Percentiles rank a stretch among this genome's conserved stretches.
phyloP scores from a whole-genome alignment of 2,797 vertebrate genomes.

The Micropoecilia bifurca region DNA sequence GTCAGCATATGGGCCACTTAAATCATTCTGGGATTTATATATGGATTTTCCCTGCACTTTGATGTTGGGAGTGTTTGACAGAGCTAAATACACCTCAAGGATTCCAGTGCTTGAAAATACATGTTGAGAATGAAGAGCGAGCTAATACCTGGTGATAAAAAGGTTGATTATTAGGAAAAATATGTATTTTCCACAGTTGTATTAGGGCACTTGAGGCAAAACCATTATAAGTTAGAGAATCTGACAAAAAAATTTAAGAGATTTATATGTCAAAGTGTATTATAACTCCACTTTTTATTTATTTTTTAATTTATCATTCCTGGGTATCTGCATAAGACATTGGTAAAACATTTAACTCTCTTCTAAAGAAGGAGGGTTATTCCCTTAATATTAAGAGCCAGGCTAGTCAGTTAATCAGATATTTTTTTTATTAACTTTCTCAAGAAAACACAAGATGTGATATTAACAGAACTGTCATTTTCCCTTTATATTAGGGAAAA shows the following conservation, averaged over 20 bases:
- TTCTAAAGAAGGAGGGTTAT: not conserved
- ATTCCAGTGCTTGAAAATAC: constrained; percentile 23
- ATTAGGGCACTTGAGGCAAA: not conserved
- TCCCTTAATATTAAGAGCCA: not conserved
- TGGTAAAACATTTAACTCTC: not conserved
- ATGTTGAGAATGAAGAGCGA: constrained; percentile 18
- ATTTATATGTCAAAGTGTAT: not conserved
- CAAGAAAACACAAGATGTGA: not conserved
- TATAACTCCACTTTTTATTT: not conserved
- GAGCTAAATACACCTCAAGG: constrained; percentile 1
- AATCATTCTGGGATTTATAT: constrained; percentile 6
- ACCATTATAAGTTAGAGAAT: not conserved
- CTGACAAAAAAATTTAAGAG: not conserved
- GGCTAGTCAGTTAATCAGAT: not conserved
- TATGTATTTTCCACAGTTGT: not conserved
- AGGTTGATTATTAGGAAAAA: not conserved
- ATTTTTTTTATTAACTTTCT: not conserved
- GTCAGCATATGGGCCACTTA: not conserved
- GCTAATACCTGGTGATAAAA: not conserved
- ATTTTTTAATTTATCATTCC: not conserved
- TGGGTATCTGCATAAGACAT: not conserved
- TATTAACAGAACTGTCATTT: not conserved
- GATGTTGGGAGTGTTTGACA: constrained; percentile 16
- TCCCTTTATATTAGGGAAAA: too few relatives aligned
- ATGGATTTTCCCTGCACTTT: constrained; percentile 15